Conservation (phyloP, 1,140 invertebrate genomes). For the Pseudomyrmex pallidus region DNA sequence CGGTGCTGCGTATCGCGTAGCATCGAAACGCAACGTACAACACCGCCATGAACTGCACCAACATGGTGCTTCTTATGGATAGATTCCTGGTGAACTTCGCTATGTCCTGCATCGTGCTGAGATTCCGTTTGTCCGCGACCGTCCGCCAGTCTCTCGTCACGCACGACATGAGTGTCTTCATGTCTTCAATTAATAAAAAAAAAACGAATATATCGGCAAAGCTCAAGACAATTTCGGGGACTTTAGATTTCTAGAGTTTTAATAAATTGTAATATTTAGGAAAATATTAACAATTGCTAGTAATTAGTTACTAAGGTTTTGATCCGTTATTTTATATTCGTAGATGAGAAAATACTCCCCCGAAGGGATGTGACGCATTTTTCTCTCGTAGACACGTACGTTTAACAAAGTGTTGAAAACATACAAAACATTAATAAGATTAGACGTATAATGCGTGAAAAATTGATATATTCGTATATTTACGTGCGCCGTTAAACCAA, state of each 20-base stretch:
- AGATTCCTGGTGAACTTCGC: slow-evolving; percentile 44
- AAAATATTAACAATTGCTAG: too few species aligned
- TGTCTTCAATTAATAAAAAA: slow-evolving; percentile 29
- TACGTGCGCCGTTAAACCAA: slow-evolving; percentile 61
- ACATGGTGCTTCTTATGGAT: slow-evolving; percentile 44
- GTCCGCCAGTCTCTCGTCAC: slow-evolving; percentile 66
- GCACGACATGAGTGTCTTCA: slow-evolving; percentile 52
- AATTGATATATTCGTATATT: slow-evolving; percentile 23
- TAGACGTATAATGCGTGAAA: background rate
- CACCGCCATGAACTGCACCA: background rate
- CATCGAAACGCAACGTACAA: background rate
- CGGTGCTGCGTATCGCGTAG: background rate
- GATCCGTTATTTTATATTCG: too few species aligned
- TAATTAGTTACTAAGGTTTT: too few species aligned
- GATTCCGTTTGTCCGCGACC: background rate
- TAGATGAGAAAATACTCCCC: too few species aligned
- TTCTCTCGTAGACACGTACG: too few species aligned
- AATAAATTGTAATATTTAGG: too few species aligned
- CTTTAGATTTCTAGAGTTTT: too few species aligned
- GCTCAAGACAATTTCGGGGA: too few species aligned
- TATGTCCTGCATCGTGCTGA: slow-evolving; percentile 46
- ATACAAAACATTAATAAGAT: background rate
- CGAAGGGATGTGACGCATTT: too few species aligned
- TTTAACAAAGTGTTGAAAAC: too few species aligned
- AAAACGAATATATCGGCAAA: background rate